phyloP scores from a whole-genome alignment of 2,888 invertebrate genomes.

The Agonopterix arenella region DNA sequence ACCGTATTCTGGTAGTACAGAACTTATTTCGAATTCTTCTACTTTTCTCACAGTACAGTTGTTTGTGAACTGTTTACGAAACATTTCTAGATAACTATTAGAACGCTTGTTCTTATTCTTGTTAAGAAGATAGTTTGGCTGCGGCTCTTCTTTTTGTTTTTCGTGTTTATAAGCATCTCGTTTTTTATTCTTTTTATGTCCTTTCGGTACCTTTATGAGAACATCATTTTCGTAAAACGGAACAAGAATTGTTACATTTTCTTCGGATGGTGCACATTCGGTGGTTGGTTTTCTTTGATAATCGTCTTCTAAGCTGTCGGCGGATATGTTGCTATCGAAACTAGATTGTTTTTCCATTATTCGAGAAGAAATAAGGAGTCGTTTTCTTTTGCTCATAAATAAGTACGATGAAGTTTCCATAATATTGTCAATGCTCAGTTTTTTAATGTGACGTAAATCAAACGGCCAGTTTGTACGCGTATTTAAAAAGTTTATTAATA shows the following conservation, averaged over 20 bases:
- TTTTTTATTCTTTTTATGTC: conserved; percentile 32
- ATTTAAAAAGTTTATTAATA: too few species aligned
- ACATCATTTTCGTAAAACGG: conserved; percentile 70
- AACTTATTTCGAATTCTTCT: conserved; percentile 45
- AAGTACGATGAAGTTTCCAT: conserved; percentile 44
- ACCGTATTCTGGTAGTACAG: conserved; percentile 59
- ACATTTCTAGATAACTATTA: conserved; percentile 52
- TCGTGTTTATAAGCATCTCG: conserved; percentile 20
- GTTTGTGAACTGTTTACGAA: conserved; percentile 51
- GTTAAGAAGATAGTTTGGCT: conserved; percentile 49
- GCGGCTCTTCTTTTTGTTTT: conserved; percentile 21
- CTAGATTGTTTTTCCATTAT: conserved; percentile 47
- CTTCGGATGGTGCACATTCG: conserved; percentile 27
- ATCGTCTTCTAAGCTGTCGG: conserved; percentile 55
- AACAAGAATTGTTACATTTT: conserved; percentile 58
- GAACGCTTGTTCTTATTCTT: conserved; percentile 38
- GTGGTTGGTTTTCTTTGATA: conserved; percentile 28
- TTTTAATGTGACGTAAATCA: background rate
- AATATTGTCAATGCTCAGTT: conserved; percentile 25
- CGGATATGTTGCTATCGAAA: conserved; percentile 49
- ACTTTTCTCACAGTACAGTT: conserved; percentile 11
- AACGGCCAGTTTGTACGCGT: background rate
- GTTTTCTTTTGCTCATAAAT: conserved; percentile 44
- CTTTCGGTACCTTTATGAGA: conserved; percentile 57
- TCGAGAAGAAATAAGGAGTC: conserved; percentile 23